Evolutionary conservation across 2,888 invertebrate genomes (phyloP).

Genomic region (Megamerina dolium): DNA sequence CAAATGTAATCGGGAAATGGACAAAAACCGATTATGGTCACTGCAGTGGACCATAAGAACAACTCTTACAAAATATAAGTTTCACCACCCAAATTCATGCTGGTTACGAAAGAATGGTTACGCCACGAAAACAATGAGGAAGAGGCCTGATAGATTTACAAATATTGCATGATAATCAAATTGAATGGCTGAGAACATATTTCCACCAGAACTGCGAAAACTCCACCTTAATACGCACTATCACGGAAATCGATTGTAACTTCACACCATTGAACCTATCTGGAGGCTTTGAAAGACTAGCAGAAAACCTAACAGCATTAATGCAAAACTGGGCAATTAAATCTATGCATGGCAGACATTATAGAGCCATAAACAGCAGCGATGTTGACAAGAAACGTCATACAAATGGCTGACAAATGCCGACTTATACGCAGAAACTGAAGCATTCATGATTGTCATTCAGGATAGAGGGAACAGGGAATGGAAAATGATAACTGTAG

Average conservation of each 20-base stretch:
- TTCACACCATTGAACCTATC: slow-evolving; percentile 7
- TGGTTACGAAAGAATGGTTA: slow-evolving; percentile 13
- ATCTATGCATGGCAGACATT: slow-evolving; percentile 9
- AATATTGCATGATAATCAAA: slow-evolving; percentile 9
- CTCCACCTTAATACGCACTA: too few species aligned
- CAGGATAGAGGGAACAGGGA: slow-evolving; percentile 1
- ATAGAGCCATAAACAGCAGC: slow-evolving; percentile 5
- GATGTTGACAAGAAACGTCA: slow-evolving; percentile 10
- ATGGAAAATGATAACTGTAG: background rate
- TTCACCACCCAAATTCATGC: slow-evolving; percentile 12
- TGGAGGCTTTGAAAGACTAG: slow-evolving; percentile 4
- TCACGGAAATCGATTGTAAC: slow-evolving; percentile 5
- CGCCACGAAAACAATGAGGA: slow-evolving; percentile 8
- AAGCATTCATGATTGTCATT: slow-evolving; percentile 3
- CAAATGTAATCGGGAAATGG: slow-evolving; percentile 8
- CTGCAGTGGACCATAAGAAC: slow-evolving; percentile 10
- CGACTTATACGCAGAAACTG: slow-evolving; percentile 7
- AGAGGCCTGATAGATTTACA: slow-evolving; percentile 11
- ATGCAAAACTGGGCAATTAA: background rate
- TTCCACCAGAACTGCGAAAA: too few species aligned
- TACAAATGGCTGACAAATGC: slow-evolving; percentile 11
- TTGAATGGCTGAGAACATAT: slow-evolving; percentile 6
- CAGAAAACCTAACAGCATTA: background rate
- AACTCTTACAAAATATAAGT: slow-evolving; percentile 6
- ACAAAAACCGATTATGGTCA: slow-evolving; percentile 4